Evolutionary conservation across 2,888 invertebrate species (phyloP), one percentile per base, ranked within the genome.

Genomic region (Nectonema munidae): DNA sequence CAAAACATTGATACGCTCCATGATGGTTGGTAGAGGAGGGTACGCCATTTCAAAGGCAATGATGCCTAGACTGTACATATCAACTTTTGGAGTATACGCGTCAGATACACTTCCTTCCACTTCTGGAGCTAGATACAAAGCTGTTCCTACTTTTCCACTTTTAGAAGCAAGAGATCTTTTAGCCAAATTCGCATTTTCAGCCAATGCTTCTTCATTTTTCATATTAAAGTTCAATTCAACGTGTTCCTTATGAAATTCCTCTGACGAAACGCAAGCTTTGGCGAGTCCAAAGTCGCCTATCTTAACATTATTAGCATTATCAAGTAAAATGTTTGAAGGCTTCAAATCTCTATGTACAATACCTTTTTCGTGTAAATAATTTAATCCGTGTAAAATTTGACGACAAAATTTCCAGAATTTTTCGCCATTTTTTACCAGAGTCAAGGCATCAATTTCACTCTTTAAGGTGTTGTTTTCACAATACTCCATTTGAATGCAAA

Each of bases 201-300:
- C n/a, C n/a, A n/a, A n/a, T n/a, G n/a, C n/a, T n/a, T n/a, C n/a
- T n/a, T n/a, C n/a, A n/a, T n/a, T n/a, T n/a, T n/a, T n/a, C n/a
- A n/a, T n/a, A n/a, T n/a, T n/a, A n/a, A n/a, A n/a, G n/a, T n/a
- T n/a, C n/a, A n/a, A n/a, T n/a, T n/a, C n/a, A n/a, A n/a, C n/a
- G n/a, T n/a, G n/a, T n/a, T n/a, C n/a, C n/a, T n/a, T n/a, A n/a
- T n/a, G n/a, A n/a, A n/a, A n/a, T n/a, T n/a, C n/a, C n/a, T n/a
- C n/a, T n/a, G n/a, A n/a, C n/a, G n/a, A n/a, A n/a, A 9, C 9
- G 21, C 29, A 19, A n/a, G 17, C 19, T 14, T 79, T 83, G 0
- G 89, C 86, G 2, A 89, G 61, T 11, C 89, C 89, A 54, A 89
- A 89, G 56, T 89, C 89, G 9, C 86, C 89, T 45, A 89, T 89